These are phyloP conservation scores for Lamproptera curius DNA, from an alignment of 2,888 invertebrate genomes.

Conservation along the genomic window DNA sequence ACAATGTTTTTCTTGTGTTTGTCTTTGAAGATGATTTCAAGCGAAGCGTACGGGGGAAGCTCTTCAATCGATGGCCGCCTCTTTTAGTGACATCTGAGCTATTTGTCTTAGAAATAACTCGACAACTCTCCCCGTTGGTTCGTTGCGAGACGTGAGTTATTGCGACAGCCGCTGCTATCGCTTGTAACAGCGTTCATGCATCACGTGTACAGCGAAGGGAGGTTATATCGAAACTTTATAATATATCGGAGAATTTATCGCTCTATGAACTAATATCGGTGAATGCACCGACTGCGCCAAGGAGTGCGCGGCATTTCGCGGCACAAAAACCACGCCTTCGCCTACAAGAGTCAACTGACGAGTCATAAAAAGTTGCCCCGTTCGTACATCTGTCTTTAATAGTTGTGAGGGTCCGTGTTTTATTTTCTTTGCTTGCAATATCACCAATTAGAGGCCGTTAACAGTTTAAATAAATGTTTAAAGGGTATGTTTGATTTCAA, in stretches of 20 bases:
- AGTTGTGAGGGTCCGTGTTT: conserved; percentile 2
- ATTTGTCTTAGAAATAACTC: conserved; percentile 71
- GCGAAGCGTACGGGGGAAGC: conserved; percentile 54
- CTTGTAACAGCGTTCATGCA: conserved; percentile 42
- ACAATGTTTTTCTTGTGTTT: conserved; percentile 70
- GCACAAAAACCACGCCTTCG: not conserved
- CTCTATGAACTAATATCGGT: conserved; percentile 10
- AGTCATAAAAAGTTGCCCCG: not conserved
- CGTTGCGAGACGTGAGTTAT: conserved; percentile 44
- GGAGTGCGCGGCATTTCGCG: not conserved
- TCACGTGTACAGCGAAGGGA: conserved; percentile 28
- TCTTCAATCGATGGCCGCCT: conserved; percentile 58
- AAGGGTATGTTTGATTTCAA: too few relatives aligned
- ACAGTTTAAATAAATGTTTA: conserved; percentile 2
- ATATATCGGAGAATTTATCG: conserved; percentile 22
- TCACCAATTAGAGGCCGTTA: not conserved
- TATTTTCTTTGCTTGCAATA: not conserved
- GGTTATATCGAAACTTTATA: conserved; percentile 27
- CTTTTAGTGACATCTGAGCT: conserved; percentile 60
- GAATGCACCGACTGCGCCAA: not conserved
- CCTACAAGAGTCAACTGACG: conserved; percentile 4
- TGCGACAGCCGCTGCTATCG: conserved; percentile 49
- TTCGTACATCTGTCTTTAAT: conserved; percentile 10
- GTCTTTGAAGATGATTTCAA: conserved; percentile 69
- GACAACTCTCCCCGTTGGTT: conserved; percentile 50